Conservation (phyloP, 2,797 vertebrate genomes). For the Merluccius polli region DNA sequence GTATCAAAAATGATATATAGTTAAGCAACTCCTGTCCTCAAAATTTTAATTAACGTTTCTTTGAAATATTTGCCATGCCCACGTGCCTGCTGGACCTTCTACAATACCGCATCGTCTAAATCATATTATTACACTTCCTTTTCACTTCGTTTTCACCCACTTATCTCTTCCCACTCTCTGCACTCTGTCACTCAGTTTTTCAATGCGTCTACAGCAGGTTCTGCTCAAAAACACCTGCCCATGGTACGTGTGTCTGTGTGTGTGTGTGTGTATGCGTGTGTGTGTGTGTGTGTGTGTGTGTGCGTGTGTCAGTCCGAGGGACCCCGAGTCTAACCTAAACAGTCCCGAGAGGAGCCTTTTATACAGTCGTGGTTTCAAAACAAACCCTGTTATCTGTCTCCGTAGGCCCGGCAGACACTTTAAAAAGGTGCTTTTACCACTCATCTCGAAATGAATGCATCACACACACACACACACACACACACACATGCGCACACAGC, state of each 20-base stretch:
- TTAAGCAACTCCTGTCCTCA: slow-evolving; percentile 48
- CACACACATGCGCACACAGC: slow-evolving; percentile 15
- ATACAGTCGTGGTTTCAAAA: slow-evolving; percentile 59
- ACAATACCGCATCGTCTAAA: background rate
- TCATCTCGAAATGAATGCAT: slow-evolving; percentile 38
- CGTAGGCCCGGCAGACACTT: slow-evolving; percentile 49
- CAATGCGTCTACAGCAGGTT: slow-evolving; percentile 44
- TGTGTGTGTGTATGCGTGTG: slow-evolving; percentile 4
- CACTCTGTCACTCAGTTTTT: slow-evolving; percentile 16
- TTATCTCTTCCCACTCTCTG: background rate
- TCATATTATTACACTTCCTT: slow-evolving; percentile 2
- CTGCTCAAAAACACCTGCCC: slow-evolving; percentile 55
- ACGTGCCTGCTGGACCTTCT: slow-evolving; percentile 21
- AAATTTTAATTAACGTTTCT: slow-evolving; percentile 57
- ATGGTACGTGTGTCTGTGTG: slow-evolving; percentile 22
- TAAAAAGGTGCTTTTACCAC: slow-evolving; percentile 60
- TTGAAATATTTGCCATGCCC: slow-evolving; percentile 60
- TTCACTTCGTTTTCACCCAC: background rate
- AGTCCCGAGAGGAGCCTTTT: slow-evolving; percentile 62
- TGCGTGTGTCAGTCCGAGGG: slow-evolving; percentile 20
- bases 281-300: slow-evolving; percentile 3
- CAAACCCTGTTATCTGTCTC: slow-evolving; percentile 61
- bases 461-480: slow-evolving; percentile 25
- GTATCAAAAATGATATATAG: background rate
- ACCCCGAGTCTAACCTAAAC: slow-evolving; percentile 59